Evolutionary conservation across 53 echinoderm and acorn worm species (phyloP).

Genomic region (Echinarachnius parma): DNA sequence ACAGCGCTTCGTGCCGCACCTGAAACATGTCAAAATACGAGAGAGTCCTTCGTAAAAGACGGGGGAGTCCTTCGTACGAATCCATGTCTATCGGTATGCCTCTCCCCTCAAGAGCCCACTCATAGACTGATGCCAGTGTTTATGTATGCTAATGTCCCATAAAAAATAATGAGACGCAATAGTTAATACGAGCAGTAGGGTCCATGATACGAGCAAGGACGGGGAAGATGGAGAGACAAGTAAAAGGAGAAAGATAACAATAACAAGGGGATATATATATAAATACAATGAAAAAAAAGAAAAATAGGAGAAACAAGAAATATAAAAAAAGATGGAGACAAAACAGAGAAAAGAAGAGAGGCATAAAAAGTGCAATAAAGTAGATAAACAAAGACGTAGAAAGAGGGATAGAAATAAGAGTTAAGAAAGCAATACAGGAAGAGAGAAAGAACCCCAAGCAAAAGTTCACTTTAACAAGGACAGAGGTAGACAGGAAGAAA

Average conservation of each 20-base stretch:
- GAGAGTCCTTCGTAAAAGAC: neutral
- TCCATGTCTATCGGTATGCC: neutral
- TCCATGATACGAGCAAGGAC: no score
- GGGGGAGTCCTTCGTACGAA: no score
- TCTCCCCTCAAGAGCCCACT: neutral
- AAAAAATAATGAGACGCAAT: no score
- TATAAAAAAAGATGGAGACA: neutral
- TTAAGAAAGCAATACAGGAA: neutral
- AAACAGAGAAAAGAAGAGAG: neutral
- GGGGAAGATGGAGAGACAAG: neutral
- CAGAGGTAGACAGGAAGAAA: neutral
- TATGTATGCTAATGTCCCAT: conserved; percentile 21
- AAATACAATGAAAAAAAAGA: neutral
- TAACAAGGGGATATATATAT: neutral
- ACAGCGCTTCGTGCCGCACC: conserved; percentile 13
- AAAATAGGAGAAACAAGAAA: neutral
- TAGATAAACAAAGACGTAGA: neutral
- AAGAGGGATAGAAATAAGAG: neutral
- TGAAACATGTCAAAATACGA: conserved; percentile 32
- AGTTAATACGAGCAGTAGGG: no score
- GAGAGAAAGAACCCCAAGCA: no score
- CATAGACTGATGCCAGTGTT: neutral
- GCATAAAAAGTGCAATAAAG: neutral
- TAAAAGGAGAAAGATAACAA: neutral
- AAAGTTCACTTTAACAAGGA: neutral